Evolutionary conservation across 2,888 invertebrate genomes (phyloP), one percentile per base, ranked within the genome.

Genomic region (Deilephila porcellus): DNA sequence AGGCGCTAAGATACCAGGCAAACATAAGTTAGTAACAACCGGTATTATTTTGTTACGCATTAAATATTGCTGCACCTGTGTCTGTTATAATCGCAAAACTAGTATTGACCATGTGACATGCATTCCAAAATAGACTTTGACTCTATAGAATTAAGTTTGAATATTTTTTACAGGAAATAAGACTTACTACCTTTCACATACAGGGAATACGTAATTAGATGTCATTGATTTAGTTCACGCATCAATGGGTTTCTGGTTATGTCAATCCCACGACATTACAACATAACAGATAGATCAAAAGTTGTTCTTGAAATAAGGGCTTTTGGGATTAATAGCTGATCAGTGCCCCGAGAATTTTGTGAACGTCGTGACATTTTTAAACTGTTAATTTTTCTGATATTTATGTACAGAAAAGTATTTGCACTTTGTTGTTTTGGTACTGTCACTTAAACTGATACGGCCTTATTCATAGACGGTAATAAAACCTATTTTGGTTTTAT

Each of bases 171-270:
- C 34, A 20, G 67, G 25, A 52, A 6, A 52, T 52, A 52, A 25
- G 45, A 20, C n/a, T 25, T 45, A 45, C 25, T 45, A 11, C 17
- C 67, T 67, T 37, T 60, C 60, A 60, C 60, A 60, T 60, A 17
- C 45, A 20, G 14, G 67, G 25, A 17, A 45, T 67, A 67, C 67
- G 67, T 67, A 64, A 64, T 64, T 52, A 67, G 67, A 67, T 67
- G 67, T 67, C 67, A 67, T 67, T 67, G 67, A 67, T 52, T 67
- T 45, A 67, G 52, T 67, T 67, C 52, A 67, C 29, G 67, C 67
- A 67, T 67, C 67, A 67, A 67, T 67, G 67, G 14, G 67, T 52
- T 67, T 37, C 45, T 60, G 60, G 67, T 67, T 67, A 67, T 67
- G 25, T 64, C 45, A 45, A 45, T 45, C 64, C 20, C 52, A 67